Evolutionary conservation across 2,797 vertebrate species (phyloP).

Genomic region (Sphenodon punctatus): DNA sequence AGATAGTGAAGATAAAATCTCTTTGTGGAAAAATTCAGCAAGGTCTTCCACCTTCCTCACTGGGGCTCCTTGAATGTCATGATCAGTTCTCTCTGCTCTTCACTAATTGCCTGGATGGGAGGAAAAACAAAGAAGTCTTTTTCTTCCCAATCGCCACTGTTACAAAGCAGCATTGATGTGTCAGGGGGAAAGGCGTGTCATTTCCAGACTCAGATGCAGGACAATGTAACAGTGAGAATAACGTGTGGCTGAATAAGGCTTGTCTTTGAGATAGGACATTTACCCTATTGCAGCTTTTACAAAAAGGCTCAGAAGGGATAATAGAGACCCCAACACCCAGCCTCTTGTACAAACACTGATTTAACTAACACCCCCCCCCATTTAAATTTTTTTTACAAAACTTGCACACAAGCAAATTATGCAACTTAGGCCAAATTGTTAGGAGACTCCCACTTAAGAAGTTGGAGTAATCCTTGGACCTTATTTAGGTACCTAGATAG

Average conservation of each 20-base stretch:
- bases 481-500: not conserved
- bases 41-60: not conserved
- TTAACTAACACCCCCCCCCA: not conserved
- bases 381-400: too few relatives aligned
- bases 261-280: too few relatives aligned
- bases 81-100: slow-evolving; percentile 62
- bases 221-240: not conserved
- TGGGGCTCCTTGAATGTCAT: slow-evolving; percentile 30
- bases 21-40: accelerated
- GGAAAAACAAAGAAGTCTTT: not conserved
- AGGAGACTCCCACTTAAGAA: too few relatives aligned
- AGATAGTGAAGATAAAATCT: accelerated
- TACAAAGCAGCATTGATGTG: accelerated
- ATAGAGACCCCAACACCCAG: too few relatives aligned
- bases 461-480: too few relatives aligned
- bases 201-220: not conserved
- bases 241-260: accelerated
- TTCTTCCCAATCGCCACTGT: accelerated
- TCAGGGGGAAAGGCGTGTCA: not conserved
- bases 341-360: not conserved
- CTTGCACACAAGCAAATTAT: not conserved
- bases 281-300: too few relatives aligned
- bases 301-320: too few relatives aligned
- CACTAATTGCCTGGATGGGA: slow-evolving; percentile 53
- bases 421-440: not conserved